phyloP scores from a whole-genome alignment of 2,797 vertebrate genomes.

The Eulemur rubriventer region DNA sequence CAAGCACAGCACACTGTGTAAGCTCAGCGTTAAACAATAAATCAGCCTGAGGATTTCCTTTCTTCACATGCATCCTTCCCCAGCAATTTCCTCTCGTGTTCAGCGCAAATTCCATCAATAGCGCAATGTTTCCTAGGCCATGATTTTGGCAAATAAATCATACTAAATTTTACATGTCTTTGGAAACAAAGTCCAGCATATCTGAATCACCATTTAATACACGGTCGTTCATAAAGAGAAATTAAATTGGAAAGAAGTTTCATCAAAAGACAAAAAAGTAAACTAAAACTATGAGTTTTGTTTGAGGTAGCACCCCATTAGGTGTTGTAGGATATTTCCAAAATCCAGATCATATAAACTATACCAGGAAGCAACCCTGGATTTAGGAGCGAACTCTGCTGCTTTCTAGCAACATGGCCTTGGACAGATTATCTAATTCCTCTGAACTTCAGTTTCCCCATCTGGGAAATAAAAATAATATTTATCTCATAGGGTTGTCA shows the following conservation, averaged over 20 bases:
- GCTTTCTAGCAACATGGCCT: not conserved
- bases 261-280: not conserved
- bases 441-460: not conserved
- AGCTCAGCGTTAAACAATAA: not conserved
- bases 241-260: not conserved
- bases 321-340: not conserved
- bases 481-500: not conserved
- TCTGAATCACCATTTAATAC: not conserved
- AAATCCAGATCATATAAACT: not conserved
- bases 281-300: not conserved
- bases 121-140: not conserved
- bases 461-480: not conserved
- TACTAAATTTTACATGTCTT: not conserved
- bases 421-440: not conserved
- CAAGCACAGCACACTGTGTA: not conserved
- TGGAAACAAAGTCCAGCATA: not conserved
- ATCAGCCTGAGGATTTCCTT: slow-evolving; percentile 47
- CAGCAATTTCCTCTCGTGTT: slow-evolving; percentile 35
- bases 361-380: not conserved
- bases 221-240: not conserved
- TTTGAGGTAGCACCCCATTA: not conserved
- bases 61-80: not conserved
- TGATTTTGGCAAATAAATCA: not conserved
- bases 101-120: not conserved
- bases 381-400: not conserved